Evolutionary conservation across 2,888 invertebrate species (phyloP).

Genomic region (Amphipyra berbera): DNA sequence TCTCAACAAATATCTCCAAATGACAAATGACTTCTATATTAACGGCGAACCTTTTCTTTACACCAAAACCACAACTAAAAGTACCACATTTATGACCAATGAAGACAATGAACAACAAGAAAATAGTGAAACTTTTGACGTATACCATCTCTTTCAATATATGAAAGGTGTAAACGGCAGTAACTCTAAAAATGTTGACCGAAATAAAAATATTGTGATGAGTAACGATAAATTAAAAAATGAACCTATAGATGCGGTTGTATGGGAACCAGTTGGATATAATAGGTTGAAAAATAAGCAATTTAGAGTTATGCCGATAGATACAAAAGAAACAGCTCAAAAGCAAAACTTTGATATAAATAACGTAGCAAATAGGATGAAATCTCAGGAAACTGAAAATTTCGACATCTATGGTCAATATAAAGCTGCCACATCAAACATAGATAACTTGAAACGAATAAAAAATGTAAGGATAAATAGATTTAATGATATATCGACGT

Average conservation of each 20-base stretch:
- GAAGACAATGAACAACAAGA: conserved; percentile 7
- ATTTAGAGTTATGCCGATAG: background rate
- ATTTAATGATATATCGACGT: background rate
- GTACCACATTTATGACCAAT: background rate
- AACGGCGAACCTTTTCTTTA: conserved; percentile 11
- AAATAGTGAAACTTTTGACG: conserved; percentile 8
- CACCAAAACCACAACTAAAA: conserved; percentile 1
- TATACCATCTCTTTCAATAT: conserved; percentile 10
- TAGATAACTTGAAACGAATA: background rate
- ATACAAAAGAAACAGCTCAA: background rate
- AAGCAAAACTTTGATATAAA: background rate
- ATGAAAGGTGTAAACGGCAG: conserved; percentile 1
- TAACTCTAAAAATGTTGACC: background rate
- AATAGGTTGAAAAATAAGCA: background rate
- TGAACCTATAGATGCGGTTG: background rate
- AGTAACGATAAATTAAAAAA: conserved; percentile 7
- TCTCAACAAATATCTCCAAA: conserved; percentile 16
- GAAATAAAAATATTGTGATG: background rate
- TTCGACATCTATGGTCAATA: background rate
- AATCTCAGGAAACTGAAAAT: background rate
- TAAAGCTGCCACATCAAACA: background rate
- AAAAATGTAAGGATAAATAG: background rate
- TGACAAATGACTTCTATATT: conserved; percentile 20
- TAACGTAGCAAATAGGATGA: background rate
- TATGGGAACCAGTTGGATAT: conserved; percentile 8